Percentiles rank a stretch among this genome's conserved stretches.
Conservation (phyloP, 92 coral and sea anemone genomes). For the Plumapathes pennacea region DNA sequence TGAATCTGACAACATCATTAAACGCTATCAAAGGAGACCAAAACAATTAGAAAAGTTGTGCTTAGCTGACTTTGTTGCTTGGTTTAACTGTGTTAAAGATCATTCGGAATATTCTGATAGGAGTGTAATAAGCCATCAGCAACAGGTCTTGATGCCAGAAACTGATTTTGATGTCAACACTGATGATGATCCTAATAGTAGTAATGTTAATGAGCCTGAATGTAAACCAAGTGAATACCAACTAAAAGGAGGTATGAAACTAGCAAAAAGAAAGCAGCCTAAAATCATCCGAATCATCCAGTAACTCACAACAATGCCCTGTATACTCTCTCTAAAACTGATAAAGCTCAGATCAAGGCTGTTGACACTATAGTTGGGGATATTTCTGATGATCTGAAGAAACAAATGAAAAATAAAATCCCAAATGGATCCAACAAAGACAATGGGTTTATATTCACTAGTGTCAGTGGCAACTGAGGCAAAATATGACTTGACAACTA, state of each 20-base stretch:
- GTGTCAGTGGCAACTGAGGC: slow-evolving; percentile 36
- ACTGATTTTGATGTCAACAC: slow-evolving; percentile 36
- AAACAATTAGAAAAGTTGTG: slow-evolving; percentile 33
- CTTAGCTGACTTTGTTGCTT: slow-evolving; percentile 67
- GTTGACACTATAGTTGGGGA: slow-evolving; percentile 59
- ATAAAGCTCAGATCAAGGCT: slow-evolving; percentile 53
- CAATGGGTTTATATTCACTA: slow-evolving; percentile 37
- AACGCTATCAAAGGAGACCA: slow-evolving; percentile 62
- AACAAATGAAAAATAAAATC: slow-evolving; percentile 44
- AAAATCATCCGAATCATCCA: slow-evolving; percentile 60
- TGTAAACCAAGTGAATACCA: slow-evolving; percentile 25
- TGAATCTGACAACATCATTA: slow-evolving; percentile 52
- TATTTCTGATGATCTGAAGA: slow-evolving; percentile 52
- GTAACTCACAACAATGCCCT: slow-evolving; percentile 39
- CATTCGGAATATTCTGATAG: neutral
- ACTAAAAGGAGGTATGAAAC: slow-evolving; percentile 59
- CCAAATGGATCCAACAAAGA: slow-evolving; percentile 64
- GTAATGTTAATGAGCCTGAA: slow-evolving; percentile 5
- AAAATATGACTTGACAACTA: slow-evolving; percentile 65
- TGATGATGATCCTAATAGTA: slow-evolving; percentile 30
- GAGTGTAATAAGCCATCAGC: slow-evolving; percentile 15
- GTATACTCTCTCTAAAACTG: slow-evolving; percentile 13
- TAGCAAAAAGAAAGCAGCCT: slow-evolving; percentile 40
- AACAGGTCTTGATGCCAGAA: slow-evolving; percentile 40
- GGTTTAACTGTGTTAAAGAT: slow-evolving; percentile 50